phyloP scores from a whole-genome alignment of 2,888 invertebrate genomes.

The Andrena minutula region DNA sequence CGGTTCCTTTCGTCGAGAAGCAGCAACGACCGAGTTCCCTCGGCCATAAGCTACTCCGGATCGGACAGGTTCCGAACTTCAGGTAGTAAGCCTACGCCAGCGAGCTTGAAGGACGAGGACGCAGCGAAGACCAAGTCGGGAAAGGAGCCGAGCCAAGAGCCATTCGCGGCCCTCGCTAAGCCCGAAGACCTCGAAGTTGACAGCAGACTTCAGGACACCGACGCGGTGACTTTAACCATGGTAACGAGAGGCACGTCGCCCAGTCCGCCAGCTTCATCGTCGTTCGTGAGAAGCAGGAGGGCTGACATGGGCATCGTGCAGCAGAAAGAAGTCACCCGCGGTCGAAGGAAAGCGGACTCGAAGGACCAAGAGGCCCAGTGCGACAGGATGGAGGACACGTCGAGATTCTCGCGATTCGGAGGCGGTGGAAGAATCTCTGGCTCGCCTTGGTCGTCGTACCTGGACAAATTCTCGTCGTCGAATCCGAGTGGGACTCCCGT shows the following conservation, averaged over 20 bases:
- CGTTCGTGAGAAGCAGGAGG: slow-evolving; percentile 88
- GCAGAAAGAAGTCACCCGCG: slow-evolving; percentile 89
- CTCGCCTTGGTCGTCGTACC: slow-evolving; percentile 89
- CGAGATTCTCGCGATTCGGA: slow-evolving; percentile 88
- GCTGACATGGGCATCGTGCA: slow-evolving; percentile 91
- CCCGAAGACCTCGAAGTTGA: slow-evolving; percentile 41
- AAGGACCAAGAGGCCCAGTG: slow-evolving; percentile 91
- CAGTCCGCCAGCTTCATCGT: slow-evolving; percentile 88
- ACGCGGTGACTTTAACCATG: slow-evolving; percentile 85
- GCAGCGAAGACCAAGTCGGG: slow-evolving; percentile 46
- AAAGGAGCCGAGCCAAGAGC: slow-evolving; percentile 33
- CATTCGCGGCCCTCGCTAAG: not conserved
- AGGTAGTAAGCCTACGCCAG: slow-evolving; percentile 55
- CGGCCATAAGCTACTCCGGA: slow-evolving; percentile 72
- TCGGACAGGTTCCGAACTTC: slow-evolving; percentile 75
- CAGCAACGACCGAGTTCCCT: slow-evolving; percentile 68
- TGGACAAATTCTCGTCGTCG: slow-evolving; percentile 83
- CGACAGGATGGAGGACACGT: slow-evolving; percentile 90
- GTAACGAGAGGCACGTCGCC: slow-evolving; percentile 93
- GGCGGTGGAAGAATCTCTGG: slow-evolving; percentile 87
- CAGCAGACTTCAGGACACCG: slow-evolving; percentile 55
- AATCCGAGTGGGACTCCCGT: slow-evolving; percentile 57
- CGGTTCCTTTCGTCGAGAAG: slow-evolving; percentile 69
- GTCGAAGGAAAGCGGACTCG: slow-evolving; percentile 86
- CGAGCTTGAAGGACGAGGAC: slow-evolving; percentile 65